A percentile compares a stretch with the other conserved stretches of the same genome.
Evolutionary conservation across 2,113 vertebrate genomes (phyloP).

Genomic region (Brevimyrus niger): DNA sequence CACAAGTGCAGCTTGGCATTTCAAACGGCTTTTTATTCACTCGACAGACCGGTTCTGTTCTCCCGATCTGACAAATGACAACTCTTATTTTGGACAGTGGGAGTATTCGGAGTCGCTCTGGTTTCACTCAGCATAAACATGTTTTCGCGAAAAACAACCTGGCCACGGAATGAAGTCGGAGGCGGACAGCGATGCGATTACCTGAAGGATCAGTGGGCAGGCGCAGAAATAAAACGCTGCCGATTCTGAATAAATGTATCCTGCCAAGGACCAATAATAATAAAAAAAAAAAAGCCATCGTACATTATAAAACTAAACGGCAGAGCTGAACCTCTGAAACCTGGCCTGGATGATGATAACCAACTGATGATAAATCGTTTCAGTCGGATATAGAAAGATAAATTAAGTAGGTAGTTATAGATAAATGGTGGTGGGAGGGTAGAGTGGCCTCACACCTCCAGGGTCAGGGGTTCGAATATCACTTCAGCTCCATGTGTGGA

Average conservation of each 20-base stretch:
- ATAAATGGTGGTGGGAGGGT: not conserved
- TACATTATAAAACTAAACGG: not conserved
- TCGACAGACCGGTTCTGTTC: not conserved
- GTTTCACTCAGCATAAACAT: not conserved
- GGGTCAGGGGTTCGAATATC: not conserved
- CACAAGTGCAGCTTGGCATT: not conserved
- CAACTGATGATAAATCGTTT: not conserved
- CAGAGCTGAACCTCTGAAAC: not conserved
- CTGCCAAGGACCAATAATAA: not conserved
- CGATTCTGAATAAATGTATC: not conserved
- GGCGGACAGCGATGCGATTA: not conserved
- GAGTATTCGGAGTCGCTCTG: not conserved
- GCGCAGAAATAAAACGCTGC: not conserved
- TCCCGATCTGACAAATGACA: not conserved
- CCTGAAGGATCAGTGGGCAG: not conserved
- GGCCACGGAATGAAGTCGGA: not conserved
- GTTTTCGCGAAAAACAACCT: not conserved
- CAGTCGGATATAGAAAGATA: not conserved
- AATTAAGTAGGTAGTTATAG: not conserved
- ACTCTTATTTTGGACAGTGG: constrained; percentile 1
- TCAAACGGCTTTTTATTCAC: not conserved
- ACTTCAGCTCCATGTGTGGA: not conserved
- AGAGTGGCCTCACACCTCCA: not conserved
- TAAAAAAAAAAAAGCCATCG: not conserved
- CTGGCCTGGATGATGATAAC: not conserved